Conservation (phyloP, 1,140 invertebrate genomes). For the Polypedilum vanderplanki region DNA sequence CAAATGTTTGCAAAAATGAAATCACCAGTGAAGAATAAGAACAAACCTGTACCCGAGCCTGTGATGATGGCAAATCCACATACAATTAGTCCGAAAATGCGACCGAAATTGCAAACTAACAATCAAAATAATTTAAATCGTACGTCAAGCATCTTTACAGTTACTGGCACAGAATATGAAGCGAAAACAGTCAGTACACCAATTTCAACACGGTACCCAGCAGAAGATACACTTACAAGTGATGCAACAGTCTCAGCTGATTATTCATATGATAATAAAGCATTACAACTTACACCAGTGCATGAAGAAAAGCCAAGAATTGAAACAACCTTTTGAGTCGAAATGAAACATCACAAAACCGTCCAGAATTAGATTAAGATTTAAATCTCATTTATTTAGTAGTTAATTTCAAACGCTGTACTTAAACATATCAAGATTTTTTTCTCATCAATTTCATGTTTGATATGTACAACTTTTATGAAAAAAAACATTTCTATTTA, state of each 20-base stretch:
- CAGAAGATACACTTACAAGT: conserved; percentile 37
- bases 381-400: too few species aligned
- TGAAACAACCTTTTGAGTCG: not conserved
- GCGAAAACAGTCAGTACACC: conserved; percentile 39
- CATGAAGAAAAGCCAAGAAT: conserved; percentile 36
- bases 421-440: too few species aligned
- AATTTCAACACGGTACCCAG: conserved; percentile 41
- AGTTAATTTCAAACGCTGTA: too few species aligned
- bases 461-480: too few species aligned
- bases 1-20: not conserved
- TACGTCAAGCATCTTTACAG: not conserved
- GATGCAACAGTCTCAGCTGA: conserved; percentile 36
- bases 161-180: conserved; percentile 6
- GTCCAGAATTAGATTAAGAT: too few species aligned
- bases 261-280: conserved; percentile 42
- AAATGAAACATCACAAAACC: not conserved
- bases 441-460: too few species aligned
- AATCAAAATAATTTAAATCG: not conserved
- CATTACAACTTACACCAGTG: conserved; percentile 40
- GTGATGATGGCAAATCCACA: conserved; percentile 19
- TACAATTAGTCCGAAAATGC: not conserved
- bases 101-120: not conserved
- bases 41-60: not conserved
- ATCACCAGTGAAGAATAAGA: not conserved
- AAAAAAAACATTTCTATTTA: too few species aligned